Conservation (phyloP, 1,140 invertebrate genomes). For the Plectrocnemia conspersa region DNA sequence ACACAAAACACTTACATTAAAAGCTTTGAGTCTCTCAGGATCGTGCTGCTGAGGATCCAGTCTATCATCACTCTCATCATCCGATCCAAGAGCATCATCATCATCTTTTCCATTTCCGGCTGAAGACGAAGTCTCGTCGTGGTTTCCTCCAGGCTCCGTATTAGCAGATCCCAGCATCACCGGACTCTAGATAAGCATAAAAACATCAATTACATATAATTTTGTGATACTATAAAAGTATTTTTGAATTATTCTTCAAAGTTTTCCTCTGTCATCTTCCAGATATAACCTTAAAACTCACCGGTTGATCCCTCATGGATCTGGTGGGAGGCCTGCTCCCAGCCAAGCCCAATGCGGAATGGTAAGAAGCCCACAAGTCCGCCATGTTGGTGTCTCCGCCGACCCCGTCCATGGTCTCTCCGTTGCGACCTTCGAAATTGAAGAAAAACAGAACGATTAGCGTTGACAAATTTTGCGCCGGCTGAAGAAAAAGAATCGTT, state of each 20-base stretch:
- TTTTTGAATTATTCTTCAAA: background rate
- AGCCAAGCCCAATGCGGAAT: constrained; percentile 59
- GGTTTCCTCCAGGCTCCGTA: constrained; percentile 65
- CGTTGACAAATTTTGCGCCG: background rate
- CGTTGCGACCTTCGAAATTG: constrained; percentile 46
- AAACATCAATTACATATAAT: background rate
- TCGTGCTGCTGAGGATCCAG: constrained; percentile 84
- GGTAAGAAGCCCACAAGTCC: constrained; percentile 73
- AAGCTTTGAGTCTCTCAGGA: constrained; percentile 92
- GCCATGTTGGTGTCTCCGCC: constrained; percentile 62
- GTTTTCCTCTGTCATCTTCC: background rate
- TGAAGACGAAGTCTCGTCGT: constrained; percentile 87
- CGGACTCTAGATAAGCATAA: constrained; percentile 53
- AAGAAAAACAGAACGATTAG: background rate
- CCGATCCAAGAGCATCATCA: constrained; percentile 78
- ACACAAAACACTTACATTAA: constrained; percentile 84
- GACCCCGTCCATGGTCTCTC: constrained; percentile 49
- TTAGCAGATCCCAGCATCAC: constrained; percentile 53
- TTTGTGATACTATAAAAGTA: background rate
- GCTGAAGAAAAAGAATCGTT: background rate
- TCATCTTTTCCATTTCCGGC: constrained; percentile 90
- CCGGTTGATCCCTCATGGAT: constrained; percentile 54
- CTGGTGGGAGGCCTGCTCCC: constrained; percentile 61
- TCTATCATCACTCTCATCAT: constrained; percentile 87
- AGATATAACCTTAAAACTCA: constrained; percentile 53